Percentiles rank a stretch among this genome's conserved stretches.
These are phyloP conservation scores for Erebia epiphron DNA, from an alignment of 2,888 invertebrate species.

Conservation along the genomic window DNA sequence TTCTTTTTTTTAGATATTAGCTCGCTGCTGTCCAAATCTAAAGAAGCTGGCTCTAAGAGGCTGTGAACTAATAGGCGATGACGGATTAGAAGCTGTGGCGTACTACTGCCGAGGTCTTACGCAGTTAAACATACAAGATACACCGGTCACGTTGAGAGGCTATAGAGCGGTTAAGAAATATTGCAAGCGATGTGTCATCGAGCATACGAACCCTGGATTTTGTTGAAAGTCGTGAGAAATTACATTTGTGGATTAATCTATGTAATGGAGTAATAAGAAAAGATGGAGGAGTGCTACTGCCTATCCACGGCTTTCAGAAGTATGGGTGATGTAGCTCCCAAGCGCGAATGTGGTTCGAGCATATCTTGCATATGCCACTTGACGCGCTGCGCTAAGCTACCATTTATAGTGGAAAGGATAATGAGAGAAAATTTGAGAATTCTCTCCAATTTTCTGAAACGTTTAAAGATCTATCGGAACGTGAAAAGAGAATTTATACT, in stretches of 20 bases:
- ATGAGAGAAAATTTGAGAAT: background rate
- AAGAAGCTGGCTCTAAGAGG: constrained; percentile 95
- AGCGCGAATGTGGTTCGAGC: background rate
- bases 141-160: constrained; percentile 93
- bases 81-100: constrained; percentile 92
- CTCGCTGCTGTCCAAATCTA: constrained; percentile 94
- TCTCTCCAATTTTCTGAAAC: background rate
- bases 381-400: background rate
- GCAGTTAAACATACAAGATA: constrained; percentile 96
- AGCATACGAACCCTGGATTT: constrained; percentile 97
- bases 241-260: background rate
- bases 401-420: background rate
- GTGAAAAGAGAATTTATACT: background rate
- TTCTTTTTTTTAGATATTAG: constrained; percentile 88
- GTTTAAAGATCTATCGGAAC: background rate
- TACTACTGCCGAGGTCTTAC: constrained; percentile 95
- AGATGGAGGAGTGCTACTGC: background rate
- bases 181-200: constrained; percentile 95
- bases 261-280: background rate
- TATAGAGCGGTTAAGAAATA: constrained; percentile 96
- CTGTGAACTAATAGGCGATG: constrained; percentile 95
- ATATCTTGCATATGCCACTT: background rate
- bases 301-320: background rate
- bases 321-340: background rate
- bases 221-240: constrained; percentile 76